Evolutionary conservation across 2,113 vertebrate genomes (phyloP), one percentile per base, ranked within the genome.

Genomic region (Misgurnus anguillicaudatus): DNA sequence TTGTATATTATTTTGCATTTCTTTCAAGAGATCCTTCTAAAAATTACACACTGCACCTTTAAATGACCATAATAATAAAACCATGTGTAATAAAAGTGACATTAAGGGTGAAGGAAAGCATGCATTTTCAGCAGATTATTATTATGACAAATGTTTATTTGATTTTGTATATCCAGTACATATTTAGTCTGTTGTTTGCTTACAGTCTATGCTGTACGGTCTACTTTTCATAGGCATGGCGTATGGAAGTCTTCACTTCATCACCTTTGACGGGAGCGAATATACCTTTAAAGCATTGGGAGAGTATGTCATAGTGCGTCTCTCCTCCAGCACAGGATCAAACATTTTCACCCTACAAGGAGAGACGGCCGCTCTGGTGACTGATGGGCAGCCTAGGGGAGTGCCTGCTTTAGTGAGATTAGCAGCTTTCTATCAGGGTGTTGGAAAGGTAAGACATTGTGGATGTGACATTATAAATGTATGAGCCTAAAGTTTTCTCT

Each of bases 261-360:
- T 90, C 80, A 94, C 92, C 65, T 93, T 95, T 9, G 93, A 94
- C 39, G 94, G 92, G 47, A 87, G 86, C 0, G 86, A 91, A 66
- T 95, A 92, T 86, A 88, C 89, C 48, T 95, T 94, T 81, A 93
- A 90, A 86, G 92, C 90, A n/a, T 84, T 93, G 38, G 94, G 94
- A 78, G 92, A 93, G 81, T 95, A 92, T 82, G 91, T 94, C 61
- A 87, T 95, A 9, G 61, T 92, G 80, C 91, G 94, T 31, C 91
- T 95, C 13, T 94, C 94, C 62, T 92, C 93, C n/a, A 53, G 16
- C 82, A 86, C 84, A 0, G 93, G 94, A 79, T 91, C 89, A 57
- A 94, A 95, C 81, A 88, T 93, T 82, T 95, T 95, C 89, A 95
- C 94, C 74, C 89, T 95, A 65, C 94, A 95, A 87, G 93, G 92